Evolutionary conservation across 2,797 vertebrate species (phyloP).

Genomic region (Clarias pachynema): DNA sequence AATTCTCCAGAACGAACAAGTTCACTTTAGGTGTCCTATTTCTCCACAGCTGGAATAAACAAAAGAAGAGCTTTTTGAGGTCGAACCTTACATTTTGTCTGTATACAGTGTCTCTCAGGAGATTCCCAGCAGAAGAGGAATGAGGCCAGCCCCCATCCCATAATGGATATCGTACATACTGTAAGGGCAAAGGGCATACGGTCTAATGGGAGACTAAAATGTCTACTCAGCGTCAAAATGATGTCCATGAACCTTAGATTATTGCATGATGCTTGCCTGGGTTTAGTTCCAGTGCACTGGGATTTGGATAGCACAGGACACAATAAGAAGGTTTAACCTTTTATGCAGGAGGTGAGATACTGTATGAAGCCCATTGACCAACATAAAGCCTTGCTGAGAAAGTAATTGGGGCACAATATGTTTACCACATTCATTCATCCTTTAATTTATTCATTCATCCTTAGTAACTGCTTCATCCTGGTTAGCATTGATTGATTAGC

Average conservation of each 20-base stretch:
- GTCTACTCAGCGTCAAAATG: slow-evolving; percentile 13
- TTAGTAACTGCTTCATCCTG: background rate
- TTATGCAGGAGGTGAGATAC: background rate
- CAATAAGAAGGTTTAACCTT: background rate
- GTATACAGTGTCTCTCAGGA: background rate
- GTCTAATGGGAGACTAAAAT: slow-evolving; percentile 18
- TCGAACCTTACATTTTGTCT: slow-evolving; percentile 12
- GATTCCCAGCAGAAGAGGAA: background rate
- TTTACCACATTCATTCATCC: background rate
- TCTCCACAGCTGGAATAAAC: slow-evolving; percentile 1
- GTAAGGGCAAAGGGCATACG: background rate
- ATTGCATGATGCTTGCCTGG: background rate
- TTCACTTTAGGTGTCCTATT: background rate
- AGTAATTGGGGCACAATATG: background rate
- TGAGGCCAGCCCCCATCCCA: background rate
- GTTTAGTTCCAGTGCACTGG: background rate
- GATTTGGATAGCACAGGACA: background rate
- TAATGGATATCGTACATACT: background rate
- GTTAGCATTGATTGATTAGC: background rate
- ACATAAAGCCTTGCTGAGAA: background rate
- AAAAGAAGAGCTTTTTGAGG: background rate
- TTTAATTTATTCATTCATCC: background rate
- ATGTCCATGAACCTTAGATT: background rate
- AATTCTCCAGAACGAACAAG: background rate
- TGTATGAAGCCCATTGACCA: too few relatives aligned